Percentiles rank a stretch among this genome's conserved stretches.
phyloP scores from a whole-genome alignment of 2,888 invertebrate genomes.

The Lasioglossum zephyrum region DNA sequence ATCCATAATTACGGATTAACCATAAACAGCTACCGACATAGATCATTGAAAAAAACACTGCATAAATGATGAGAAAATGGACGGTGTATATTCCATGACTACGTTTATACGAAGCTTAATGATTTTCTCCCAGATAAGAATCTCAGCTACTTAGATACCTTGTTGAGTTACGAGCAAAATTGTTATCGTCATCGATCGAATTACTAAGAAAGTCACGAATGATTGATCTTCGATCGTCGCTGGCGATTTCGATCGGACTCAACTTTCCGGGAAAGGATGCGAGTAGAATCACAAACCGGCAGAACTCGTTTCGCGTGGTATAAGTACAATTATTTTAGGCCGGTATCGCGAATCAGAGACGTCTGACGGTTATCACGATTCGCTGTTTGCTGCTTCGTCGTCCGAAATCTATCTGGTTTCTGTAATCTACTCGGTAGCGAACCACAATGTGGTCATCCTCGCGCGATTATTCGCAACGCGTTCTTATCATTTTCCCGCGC shows the following conservation, averaged over 20 bases:
- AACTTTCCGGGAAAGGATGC: neutral
- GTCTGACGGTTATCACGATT: neutral
- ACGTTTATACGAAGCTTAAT: neutral
- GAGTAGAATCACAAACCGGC: neutral
- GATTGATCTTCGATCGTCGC: neutral
- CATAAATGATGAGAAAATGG: neutral
- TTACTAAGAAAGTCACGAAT: neutral
- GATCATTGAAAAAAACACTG: neutral
- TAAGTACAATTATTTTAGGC: neutral
- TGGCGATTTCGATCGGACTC: neutral
- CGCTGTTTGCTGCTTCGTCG: neutral
- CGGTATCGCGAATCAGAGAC: neutral
- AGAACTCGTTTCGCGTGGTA: neutral
- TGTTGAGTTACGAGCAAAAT: neutral
- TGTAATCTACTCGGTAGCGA: neutral
- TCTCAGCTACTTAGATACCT: neutral
- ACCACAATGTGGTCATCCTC: slow-evolving; percentile 17
- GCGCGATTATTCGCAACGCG: slow-evolving; percentile 26
- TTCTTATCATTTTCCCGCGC: slow-evolving; percentile 48
- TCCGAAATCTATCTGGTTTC: neutral
- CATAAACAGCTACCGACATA: neutral
- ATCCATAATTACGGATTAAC: too few relatives aligned
- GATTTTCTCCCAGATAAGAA: too few relatives aligned
- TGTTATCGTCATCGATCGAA: neutral
- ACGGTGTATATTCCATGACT: neutral